Evolutionary conservation across 1,140 invertebrate species (phyloP), one percentile per base, ranked within the genome.

Genomic region (Dinoponera quadriceps): DNA sequence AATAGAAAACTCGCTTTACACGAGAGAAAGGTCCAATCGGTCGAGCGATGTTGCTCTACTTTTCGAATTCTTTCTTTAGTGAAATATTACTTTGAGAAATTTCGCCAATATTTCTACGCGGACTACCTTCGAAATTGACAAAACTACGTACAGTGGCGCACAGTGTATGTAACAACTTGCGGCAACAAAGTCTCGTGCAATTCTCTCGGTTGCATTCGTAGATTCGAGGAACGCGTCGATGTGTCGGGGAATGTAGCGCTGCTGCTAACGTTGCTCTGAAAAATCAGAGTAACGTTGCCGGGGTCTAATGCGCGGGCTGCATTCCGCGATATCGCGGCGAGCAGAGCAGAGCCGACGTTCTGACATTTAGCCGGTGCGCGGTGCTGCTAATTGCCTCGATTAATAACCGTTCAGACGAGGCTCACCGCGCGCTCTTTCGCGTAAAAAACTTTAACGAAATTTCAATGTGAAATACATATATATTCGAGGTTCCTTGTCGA

Each of bases 381-480:
- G 22, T 59, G 48, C 54, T 7, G 72, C 87, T 91, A 92, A 91
- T 92, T 88, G 90, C 84, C 59, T 86, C 89, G 89, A 91, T 91
- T 89, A 90, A 90, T 90, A 91, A 90, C 90, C 86, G 83, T 44
- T 44, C 38, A 0, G 38, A 44, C 38, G 11, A 44, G 38, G 38
- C 38, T 3, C 11, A 9, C 38, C 11, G 38, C 38, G 38, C 38
- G 38, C 38, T 44, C 3, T 44, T 4, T 9, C 38, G 7, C 38
- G 38, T 44, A 44, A 9, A 44, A 44, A 44, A 33, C 7, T 33
- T 33, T 7, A 33, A 33, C 7, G 33, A 33, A 33, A 33, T 33
- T 33, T 33, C 33, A n/a, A n/a, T n/a, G n/a, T n/a, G n/a, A n/a
- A n/a, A n/a, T n/a, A n/a, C n/a, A n/a, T n/a, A n/a, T n/a, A n/a